phyloP scores from a whole-genome alignment of 2,888 invertebrate genomes.

The Spatulosminthurus flaviceps region DNA sequence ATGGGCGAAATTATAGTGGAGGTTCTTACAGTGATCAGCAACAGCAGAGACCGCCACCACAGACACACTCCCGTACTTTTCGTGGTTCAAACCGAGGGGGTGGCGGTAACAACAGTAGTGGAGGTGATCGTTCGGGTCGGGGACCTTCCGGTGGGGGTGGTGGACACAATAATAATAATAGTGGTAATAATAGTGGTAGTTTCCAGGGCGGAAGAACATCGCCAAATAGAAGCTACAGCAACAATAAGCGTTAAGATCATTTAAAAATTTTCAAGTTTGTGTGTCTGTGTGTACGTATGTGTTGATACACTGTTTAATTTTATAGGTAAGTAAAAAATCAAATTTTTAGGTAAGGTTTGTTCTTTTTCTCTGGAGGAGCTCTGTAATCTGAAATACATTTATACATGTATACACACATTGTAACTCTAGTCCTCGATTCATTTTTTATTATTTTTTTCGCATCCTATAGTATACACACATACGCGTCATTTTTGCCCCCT shows the following conservation, averaged over 20 bases:
- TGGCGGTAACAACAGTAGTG: constrained; percentile 65
- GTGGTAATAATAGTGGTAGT: constrained; percentile 43
- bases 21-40: constrained; percentile 37
- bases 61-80: constrained; percentile 57
- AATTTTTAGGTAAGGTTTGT: constrained; percentile 42
- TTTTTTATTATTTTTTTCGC: constrained; percentile 27
- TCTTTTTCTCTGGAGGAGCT: constrained; percentile 25
- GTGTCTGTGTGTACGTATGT: constrained; percentile 42
- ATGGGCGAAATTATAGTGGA: constrained; percentile 24
- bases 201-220: constrained; percentile 48
- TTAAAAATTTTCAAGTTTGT: constrained; percentile 29
- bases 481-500: not conserved
- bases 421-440: constrained; percentile 44
- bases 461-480: constrained; percentile 7
- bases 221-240: constrained; percentile 45
- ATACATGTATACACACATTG: constrained; percentile 33
- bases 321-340: constrained; percentile 38
- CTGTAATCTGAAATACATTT: constrained; percentile 34
- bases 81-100: constrained; percentile 60
- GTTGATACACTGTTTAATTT: constrained; percentile 34
- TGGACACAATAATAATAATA: constrained; percentile 48
- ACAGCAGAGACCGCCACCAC: constrained; percentile 45
- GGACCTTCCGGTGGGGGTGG: constrained; percentile 65
- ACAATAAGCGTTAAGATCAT: constrained; percentile 47
- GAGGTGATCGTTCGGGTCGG: constrained; percentile 62